Conservation (phyloP, 2,888 invertebrate genomes). For the Girardia tigrina region DNA sequence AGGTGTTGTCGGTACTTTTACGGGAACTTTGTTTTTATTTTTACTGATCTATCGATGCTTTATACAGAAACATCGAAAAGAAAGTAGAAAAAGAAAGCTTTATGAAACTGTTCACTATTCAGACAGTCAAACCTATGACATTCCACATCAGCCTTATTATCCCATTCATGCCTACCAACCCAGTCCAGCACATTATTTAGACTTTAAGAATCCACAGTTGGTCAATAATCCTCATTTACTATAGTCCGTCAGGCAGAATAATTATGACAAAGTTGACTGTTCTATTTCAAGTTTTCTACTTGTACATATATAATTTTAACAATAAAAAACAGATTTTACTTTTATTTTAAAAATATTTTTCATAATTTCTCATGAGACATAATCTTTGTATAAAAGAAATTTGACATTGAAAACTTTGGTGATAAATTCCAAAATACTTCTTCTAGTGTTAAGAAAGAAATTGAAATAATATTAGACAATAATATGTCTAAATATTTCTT, state of each 20-base stretch:
- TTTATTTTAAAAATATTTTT: too few relatives aligned
- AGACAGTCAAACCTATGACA: not conserved
- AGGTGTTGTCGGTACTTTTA: not conserved
- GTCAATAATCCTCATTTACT: not conserved
- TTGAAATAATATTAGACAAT: too few relatives aligned
- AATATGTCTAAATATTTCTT: too few relatives aligned
- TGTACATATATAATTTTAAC: too few relatives aligned
- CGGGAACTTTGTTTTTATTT: not conserved
- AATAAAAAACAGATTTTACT: too few relatives aligned
- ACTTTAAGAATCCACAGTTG: constrained; percentile 7
- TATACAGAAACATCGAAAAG: constrained; percentile 3
- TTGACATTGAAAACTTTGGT: too few relatives aligned
- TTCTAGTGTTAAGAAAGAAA: too few relatives aligned
- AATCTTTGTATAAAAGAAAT: too few relatives aligned
- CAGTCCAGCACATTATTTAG: constrained; percentile 23
- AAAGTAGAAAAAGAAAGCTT: constrained; percentile 4
- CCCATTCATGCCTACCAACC: constrained; percentile 15
- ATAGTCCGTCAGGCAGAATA: not conserved
- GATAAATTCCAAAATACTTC: too few relatives aligned
- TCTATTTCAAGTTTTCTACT: too few relatives aligned
- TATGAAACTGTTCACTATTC: not conserved
- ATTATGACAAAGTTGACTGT: not conserved
- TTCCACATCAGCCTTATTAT: constrained; percentile 20
- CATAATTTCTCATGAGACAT: too few relatives aligned
- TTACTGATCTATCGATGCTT: not conserved